Percentiles rank a stretch among this genome's conserved stretches.
Conservation (phyloP, 2,113 vertebrate species). For the Orycteropus afer region DNA sequence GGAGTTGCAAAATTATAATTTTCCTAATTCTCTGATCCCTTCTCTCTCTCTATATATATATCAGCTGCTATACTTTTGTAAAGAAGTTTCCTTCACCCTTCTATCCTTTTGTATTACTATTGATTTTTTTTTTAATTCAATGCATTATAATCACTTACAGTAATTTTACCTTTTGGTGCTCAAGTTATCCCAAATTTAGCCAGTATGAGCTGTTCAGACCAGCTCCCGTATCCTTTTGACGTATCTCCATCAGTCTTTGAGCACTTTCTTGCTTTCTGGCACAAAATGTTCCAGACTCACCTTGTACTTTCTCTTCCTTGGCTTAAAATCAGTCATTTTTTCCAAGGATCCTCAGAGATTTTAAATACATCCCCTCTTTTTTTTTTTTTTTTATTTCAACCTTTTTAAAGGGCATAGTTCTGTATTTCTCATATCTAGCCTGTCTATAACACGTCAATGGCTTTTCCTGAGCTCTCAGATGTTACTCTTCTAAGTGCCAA, state of each 20-base stretch:
- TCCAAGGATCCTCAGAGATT: background rate
- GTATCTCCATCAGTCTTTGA: background rate
- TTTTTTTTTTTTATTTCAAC: background rate
- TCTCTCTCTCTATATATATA: background rate
- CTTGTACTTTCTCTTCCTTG: conserved; percentile 25
- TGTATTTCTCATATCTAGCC: background rate
- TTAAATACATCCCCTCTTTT: background rate
- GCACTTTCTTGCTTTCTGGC: conserved; percentile 47
- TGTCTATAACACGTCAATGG: background rate
- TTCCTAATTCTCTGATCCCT: conserved; percentile 1
- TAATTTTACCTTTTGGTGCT: conserved; percentile 26
- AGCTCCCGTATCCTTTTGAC: background rate
- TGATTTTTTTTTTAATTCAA: background rate
- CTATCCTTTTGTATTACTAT: background rate
- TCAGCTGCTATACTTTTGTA: background rate
- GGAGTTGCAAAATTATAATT: background rate
- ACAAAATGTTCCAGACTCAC: conserved; percentile 46
- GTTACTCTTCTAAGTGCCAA: background rate
- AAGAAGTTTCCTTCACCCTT: background rate
- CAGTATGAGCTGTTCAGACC: background rate
- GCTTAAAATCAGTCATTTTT: conserved; percentile 28
- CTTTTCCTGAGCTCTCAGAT: background rate
- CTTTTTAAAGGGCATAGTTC: conserved; percentile 1
- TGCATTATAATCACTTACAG: background rate
- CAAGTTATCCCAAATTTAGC: background rate